Evolutionary conservation across 2,113 vertebrate species (phyloP), one percentile per base, ranked within the genome.

Genomic region (Platysteira castanea): DNA sequence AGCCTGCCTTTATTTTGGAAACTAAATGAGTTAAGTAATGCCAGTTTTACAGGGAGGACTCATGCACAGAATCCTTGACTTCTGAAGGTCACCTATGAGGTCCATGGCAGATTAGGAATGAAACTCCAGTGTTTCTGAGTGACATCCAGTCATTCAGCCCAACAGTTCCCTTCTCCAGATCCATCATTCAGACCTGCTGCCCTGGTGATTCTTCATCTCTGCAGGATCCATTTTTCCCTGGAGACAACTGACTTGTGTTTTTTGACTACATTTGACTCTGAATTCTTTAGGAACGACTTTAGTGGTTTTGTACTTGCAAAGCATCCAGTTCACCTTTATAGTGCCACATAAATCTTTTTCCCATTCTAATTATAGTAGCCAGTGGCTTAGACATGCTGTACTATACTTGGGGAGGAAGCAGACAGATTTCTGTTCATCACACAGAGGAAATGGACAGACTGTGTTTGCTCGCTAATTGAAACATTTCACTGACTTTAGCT

Each of bases 381-480:
- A 52, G 86, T 46, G 46, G 69, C 70, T 89, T 31, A 96, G 89
- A 95, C 81, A 46, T 30, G 83, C 70, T 81, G 93, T 93, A 35
- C 94, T 80, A 47, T 68, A 22, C 85, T 54, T 7, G 0, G 64
- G 76, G 73, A 90, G 71, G 92, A 94, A 93, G 94, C 75, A 94
- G 85, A 93, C 79, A 89, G 60, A 67, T 86, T 94, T 96, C 76
- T 91, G 79, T 92, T 91, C 64, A 61, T 95, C 42, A 71, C 53
- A 31, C 68, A 79, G 78, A 77, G 47, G 90, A 88, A 95, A 95
- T 61, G 2, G 15, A 92, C 93, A 95, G 95, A 70, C 94, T 94
- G 83, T 91, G 69, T 95, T 96, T 95, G 90, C 90, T 95, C 3
- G 1, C 54, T 96, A 96, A 95, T 96, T 96, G 93, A 97, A 93